phyloP scores from a whole-genome alignment of 2,113 vertebrate species.

The Glaucidium brasilianum region DNA sequence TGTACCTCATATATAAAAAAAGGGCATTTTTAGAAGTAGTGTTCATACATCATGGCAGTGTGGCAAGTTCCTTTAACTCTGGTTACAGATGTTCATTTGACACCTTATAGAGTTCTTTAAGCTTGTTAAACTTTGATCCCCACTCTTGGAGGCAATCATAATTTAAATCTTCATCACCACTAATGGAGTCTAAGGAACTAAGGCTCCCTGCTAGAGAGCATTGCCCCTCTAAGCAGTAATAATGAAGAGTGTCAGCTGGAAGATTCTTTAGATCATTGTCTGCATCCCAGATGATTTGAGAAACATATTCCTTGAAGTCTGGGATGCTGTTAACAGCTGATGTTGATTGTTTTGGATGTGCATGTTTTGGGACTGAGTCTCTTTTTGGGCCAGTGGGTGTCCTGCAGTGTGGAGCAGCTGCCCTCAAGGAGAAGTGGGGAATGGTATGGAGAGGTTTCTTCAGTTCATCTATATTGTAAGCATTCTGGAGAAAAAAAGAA shows the following conservation, averaged over 20 bases:
- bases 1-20: not conserved
- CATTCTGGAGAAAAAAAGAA: slow-evolving; percentile 71
- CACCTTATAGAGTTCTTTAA: slow-evolving; percentile 76
- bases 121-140: slow-evolving; percentile 80
- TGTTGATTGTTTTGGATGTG: slow-evolving; percentile 58
- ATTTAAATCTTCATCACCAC: slow-evolving; percentile 68
- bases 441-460: slow-evolving; percentile 81
- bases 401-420: slow-evolving; percentile 75
- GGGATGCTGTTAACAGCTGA: slow-evolving; percentile 62
- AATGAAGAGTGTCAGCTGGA: slow-evolving; percentile 77
- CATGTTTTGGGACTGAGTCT: slow-evolving; percentile 57
- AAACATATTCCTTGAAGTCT: slow-evolving; percentile 83
- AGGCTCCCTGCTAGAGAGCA: slow-evolving; percentile 80
- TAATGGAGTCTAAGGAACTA: slow-evolving; percentile 79
- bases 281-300: slow-evolving; percentile 80
- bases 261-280: slow-evolving; percentile 75
- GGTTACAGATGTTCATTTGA: slow-evolving; percentile 40
- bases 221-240: slow-evolving; percentile 80
- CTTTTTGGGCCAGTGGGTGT: slow-evolving; percentile 75
- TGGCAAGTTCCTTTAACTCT: not conserved
- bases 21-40: not conserved
- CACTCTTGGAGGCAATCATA: slow-evolving; percentile 73
- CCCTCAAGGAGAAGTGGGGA: slow-evolving; percentile 76
- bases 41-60: not conserved
- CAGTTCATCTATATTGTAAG: slow-evolving; percentile 83